phyloP scores from a whole-genome alignment of 2,888 invertebrate species.

The Caenorhabditis macrosperma region DNA sequence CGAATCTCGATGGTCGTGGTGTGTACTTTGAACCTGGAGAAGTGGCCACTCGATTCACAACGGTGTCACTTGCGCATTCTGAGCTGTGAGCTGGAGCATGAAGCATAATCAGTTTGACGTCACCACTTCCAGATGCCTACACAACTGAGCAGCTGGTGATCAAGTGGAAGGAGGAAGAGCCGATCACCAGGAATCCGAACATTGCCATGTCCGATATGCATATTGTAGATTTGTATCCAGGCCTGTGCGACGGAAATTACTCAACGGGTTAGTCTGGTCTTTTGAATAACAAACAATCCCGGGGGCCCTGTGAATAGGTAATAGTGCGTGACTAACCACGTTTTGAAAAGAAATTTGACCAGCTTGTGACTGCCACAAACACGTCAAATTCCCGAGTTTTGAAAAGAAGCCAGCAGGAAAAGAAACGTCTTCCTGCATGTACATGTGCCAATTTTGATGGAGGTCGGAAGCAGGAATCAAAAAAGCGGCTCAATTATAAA shows the following conservation, averaged over 20 bases:
- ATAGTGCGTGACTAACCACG: constrained; percentile 55
- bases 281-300: constrained; percentile 39
- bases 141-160: constrained; percentile 78
- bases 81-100: constrained; percentile 74
- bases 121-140: constrained; percentile 78
- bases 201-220: constrained; percentile 80
- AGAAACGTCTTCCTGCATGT: constrained; percentile 15
- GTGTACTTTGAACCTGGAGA: constrained; percentile 78
- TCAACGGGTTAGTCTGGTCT: constrained; percentile 70
- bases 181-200: constrained; percentile 78
- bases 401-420: constrained; percentile 26
- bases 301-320: constrained; percentile 49
- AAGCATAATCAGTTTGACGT: constrained; percentile 55
- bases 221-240: constrained; percentile 75
- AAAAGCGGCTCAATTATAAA: constrained; percentile 54
- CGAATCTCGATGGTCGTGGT: constrained; percentile 75
- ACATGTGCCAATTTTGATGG: constrained; percentile 44
- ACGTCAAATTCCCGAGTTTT: constrained; percentile 24
- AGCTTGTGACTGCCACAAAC: constrained; percentile 26
- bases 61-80: constrained; percentile 78
- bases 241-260: constrained; percentile 79
- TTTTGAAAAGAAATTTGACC: constrained; percentile 49
- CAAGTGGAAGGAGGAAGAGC: constrained; percentile 75
- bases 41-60: constrained; percentile 79
- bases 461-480: constrained; percentile 48